These are phyloP conservation scores for Etheostoma nigrum DNA, from an alignment of 2,797 vertebrate species.

Conservation along the genomic window DNA sequence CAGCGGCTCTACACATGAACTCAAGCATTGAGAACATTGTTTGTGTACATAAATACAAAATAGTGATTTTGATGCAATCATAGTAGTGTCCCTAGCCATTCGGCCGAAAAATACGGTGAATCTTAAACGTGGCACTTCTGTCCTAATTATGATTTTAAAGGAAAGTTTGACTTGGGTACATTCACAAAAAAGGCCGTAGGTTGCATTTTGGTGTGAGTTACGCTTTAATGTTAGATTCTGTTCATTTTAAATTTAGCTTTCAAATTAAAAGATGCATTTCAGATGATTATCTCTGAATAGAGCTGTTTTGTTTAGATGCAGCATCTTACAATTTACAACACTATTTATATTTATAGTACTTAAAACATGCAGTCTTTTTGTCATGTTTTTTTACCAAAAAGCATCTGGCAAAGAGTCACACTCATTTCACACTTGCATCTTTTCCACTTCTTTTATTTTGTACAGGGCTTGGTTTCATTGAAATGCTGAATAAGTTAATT, in stretches of 20 bases:
- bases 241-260: not conserved
- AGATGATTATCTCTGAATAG: not conserved
- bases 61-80: too few species aligned
- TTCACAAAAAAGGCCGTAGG: too few species aligned
- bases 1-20: too few species aligned
- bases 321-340: not conserved
- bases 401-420: slow-evolving; percentile 7
- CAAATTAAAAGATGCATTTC: not conserved
- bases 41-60: too few species aligned
- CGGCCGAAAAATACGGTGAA: too few species aligned
- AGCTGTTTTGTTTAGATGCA: not conserved
- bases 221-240: not conserved
- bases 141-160: too few species aligned
- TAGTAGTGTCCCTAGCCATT: too few species aligned
- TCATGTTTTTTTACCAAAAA: not conserved
- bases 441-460: slow-evolving; percentile 6
- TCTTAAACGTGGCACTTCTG: too few species aligned
- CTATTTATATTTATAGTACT: not conserved
- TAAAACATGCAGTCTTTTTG: not conserved
- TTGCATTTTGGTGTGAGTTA: too few species aligned
- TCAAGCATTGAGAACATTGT: too few species aligned
- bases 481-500: slow-evolving; percentile 1
- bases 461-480: not conserved
- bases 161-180: too few species aligned
- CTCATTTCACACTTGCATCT: not conserved